Evolutionary conservation across 2,888 invertebrate genomes (phyloP).

Genomic region (Maniola hyperantus): DNA sequence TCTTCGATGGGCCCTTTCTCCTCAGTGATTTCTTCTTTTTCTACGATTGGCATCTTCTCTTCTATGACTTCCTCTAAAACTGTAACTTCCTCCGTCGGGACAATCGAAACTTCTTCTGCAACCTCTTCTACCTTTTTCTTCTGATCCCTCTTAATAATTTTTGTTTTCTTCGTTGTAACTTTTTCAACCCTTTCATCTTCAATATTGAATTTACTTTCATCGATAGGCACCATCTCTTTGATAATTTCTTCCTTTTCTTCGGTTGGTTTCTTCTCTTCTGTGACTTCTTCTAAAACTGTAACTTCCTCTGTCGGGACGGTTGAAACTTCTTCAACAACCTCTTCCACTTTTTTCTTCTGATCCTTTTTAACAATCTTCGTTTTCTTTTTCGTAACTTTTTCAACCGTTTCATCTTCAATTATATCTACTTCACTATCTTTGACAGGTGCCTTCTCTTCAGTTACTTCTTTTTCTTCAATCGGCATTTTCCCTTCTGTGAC

Average conservation of each 20-base stretch:
- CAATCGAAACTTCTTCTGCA: constrained; percentile 64
- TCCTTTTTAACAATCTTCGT: constrained; percentile 55
- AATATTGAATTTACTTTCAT: constrained; percentile 55
- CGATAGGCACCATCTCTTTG: constrained; percentile 75
- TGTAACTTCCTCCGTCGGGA: constrained; percentile 33
- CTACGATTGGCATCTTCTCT: neutral
- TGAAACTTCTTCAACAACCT: constrained; percentile 67
- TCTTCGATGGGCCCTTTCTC: too few species aligned
- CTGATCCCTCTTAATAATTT: constrained; percentile 50
- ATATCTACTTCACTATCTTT: neutral
- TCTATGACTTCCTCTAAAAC: neutral
- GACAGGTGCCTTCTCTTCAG: constrained; percentile 43
- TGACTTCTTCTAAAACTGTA: neutral
- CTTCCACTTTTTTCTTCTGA: constrained; percentile 48
- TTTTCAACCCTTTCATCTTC: constrained; percentile 73
- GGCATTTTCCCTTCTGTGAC: neutral
- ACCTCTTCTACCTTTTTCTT: constrained; percentile 56
- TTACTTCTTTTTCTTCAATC: constrained; percentile 56
- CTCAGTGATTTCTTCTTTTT: neutral
- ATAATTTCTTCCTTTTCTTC: constrained; percentile 63
- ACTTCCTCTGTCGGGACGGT: neutral
- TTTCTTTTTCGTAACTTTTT: constrained; percentile 76
- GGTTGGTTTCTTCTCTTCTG: neutral
- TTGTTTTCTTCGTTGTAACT: constrained; percentile 74
- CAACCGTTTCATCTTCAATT: constrained; percentile 54